Percentiles rank a stretch among this genome's conserved stretches.
Conservation (phyloP, 2,797 vertebrate genomes). For the Cyclura pinguis region DNA sequence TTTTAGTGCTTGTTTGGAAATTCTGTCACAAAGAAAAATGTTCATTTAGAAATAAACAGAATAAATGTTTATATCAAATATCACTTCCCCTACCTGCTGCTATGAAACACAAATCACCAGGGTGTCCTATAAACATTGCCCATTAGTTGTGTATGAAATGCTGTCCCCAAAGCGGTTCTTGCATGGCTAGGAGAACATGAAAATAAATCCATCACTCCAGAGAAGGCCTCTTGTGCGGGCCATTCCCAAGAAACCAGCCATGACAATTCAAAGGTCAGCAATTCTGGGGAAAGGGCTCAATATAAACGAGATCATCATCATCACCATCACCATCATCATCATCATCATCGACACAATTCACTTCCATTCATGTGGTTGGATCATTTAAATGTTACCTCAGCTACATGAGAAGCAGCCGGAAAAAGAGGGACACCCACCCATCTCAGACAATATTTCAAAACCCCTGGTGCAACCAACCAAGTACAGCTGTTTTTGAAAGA, state of each 20-base stretch:
- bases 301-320: too few relatives aligned
- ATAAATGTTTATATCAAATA: background rate
- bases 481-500: background rate
- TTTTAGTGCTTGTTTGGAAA: slow-evolving; percentile 9
- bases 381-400: background rate
- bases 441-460: too few relatives aligned
- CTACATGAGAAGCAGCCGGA: background rate
- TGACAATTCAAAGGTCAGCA: too few relatives aligned
- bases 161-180: background rate
- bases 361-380: too few relatives aligned
- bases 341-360: background rate
- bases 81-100: background rate
- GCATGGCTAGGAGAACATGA: background rate
- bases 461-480: background rate
- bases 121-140: background rate
- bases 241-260: background rate
- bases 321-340: too few relatives aligned
- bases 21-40: slow-evolving; percentile 22
- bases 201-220: background rate
- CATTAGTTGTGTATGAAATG: too few relatives aligned
- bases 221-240: background rate
- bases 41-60: slow-evolving; percentile 6
- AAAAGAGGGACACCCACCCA: background rate
- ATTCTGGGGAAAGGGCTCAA: too few relatives aligned
- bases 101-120: background rate